Base-by-base conservation (phyloP, 2,113 vertebrate genomes). In the Myocastor coypus region DNA sequence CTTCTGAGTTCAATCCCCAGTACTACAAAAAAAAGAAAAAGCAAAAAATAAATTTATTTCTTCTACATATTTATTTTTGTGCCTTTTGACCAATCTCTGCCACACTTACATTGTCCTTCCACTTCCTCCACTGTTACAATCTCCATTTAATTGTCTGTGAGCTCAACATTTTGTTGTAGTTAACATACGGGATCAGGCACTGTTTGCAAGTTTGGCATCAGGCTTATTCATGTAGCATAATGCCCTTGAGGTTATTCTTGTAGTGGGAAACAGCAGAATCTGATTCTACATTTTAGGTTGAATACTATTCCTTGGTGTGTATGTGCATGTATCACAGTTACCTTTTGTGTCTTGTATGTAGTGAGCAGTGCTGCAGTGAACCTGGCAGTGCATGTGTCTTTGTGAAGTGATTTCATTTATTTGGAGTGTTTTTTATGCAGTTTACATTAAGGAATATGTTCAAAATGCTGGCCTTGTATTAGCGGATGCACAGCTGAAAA, bases 371-470 rank as follows among this genome's bases (percentile, higher is more conserved):
- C 63, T 66, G 14, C 55, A 66, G 0, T 66, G 55, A 73, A 52
- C 28, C 46, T 52, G 17, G 20, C 55, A 83, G 34, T 83, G 9
- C 19, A 89, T 13, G 19, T 42, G 57, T 42, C 19, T 83, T 89
- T 82, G 61, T 11, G 14, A 87, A 46, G 63, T 75, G 7, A 64
- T 89, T 81, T 81, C 22, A 86, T 85, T 68, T 57, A 55, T 63
- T 82, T 92, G 14, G 24, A 46, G 19, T 82, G 57, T 75, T 50
- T 37, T 94, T 88, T 64, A 80, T 95, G 89, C 8, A 86, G 5
- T n/a, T 88, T 69, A 80, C 34, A 50, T 68, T 83, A 94, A 77
- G 42, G 50, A 92, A 91, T 96, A 55, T 84, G 10, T 80, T 92
- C n/a, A 11, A 95, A 59, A 75, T 94, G 3, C 73, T 26, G 89